Evolutionary conservation across 2,113 vertebrate genomes (phyloP).

Genomic region (Smithornis capensis): DNA sequence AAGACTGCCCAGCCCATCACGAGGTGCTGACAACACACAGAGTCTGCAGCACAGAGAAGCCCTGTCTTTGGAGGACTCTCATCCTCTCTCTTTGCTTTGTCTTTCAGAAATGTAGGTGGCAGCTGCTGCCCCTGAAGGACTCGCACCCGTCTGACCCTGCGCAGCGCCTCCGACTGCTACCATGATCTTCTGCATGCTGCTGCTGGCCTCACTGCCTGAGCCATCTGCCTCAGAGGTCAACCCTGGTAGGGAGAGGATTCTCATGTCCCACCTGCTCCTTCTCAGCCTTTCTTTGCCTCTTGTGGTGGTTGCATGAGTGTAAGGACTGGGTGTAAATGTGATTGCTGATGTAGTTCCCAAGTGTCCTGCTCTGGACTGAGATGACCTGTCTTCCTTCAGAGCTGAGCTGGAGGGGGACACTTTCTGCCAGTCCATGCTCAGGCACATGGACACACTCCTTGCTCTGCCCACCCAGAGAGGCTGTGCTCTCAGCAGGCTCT

Average conservation of each 20-base stretch:
- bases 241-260: constrained; percentile 73
- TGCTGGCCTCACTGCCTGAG: constrained; percentile 76
- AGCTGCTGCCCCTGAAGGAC: constrained; percentile 60
- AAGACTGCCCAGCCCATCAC: neutral
- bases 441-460: neutral
- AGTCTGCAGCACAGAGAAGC: neutral
- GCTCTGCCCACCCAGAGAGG: neutral
- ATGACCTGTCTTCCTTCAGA: neutral
- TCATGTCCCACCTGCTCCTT: neutral
- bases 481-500: neutral
- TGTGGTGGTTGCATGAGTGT: rapidly evolving
- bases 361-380: neutral
- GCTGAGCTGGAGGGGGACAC: neutral
- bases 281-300: neutral
- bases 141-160: constrained; percentile 52
- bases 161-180: constrained; percentile 58
- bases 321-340: rapidly evolving
- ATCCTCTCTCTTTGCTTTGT: constrained; percentile 40
- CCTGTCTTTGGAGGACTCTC: neutral
- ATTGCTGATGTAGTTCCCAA: rapidly evolving
- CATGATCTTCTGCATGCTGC: constrained; percentile 88
- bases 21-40: neutral
- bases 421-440: neutral
- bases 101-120: constrained; percentile 84
- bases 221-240: constrained; percentile 79